Conservation (phyloP, 2,888 invertebrate species). For the Artemia sinica region DNA sequence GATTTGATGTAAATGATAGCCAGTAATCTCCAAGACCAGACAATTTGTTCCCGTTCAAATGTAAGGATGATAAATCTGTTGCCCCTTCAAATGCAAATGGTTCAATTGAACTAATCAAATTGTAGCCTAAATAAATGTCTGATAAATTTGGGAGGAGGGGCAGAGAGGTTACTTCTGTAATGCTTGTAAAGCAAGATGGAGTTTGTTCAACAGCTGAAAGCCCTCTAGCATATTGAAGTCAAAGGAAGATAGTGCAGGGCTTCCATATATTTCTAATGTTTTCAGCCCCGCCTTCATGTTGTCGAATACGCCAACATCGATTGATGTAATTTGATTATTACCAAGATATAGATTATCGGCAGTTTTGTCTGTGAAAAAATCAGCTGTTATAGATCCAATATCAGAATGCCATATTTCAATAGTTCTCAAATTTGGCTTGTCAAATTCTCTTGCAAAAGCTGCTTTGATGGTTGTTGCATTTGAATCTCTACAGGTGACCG, state of each 20-base stretch:
- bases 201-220: not conserved
- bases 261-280: not conserved
- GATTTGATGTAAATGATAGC: constrained; percentile 2
- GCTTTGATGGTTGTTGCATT: not conserved
- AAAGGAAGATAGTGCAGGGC: not conserved
- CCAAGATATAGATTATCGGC: not conserved
- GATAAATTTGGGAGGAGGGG: not conserved
- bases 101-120: constrained; percentile 2
- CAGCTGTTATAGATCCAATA: not conserved
- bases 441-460: not conserved
- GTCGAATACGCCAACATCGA: not conserved
- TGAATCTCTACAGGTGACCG: not conserved
- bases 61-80: not conserved
- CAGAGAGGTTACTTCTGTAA: not conserved
- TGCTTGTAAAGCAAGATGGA: not conserved
- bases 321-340: not conserved
- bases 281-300: not conserved
- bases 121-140: not conserved
- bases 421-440: not conserved
- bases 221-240: not conserved
- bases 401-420: not conserved
- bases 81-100: not conserved
- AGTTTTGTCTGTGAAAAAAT: constrained; percentile 4
- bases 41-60: not conserved
- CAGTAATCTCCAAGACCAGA: not conserved